phyloP scores from a whole-genome alignment of 2,888 invertebrate species.

The Campoplex capitator region DNA sequence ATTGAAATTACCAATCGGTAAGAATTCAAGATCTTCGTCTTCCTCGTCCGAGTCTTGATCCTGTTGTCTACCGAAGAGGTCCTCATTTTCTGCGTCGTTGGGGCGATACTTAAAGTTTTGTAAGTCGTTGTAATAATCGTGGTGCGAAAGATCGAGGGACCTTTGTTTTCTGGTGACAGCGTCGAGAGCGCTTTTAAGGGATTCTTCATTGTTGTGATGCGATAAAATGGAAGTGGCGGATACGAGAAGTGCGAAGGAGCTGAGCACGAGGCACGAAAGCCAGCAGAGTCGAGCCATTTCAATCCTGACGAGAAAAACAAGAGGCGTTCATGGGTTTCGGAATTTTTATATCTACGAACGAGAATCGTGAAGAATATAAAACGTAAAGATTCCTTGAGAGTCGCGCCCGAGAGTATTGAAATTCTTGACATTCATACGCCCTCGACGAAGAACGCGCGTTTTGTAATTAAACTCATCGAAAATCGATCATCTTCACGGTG shows the following conservation, averaged over 20 bases:
- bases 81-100: constrained; percentile 71
- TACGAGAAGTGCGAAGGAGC: constrained; percentile 36
- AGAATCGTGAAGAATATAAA: constrained; percentile 12
- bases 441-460: background rate
- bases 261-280: constrained; percentile 37
- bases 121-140: constrained; percentile 79
- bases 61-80: constrained; percentile 72
- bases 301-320: constrained; percentile 29
- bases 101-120: constrained; percentile 77
- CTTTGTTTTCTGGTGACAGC: constrained; percentile 85
- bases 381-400: background rate
- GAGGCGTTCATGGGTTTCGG: constrained; percentile 15
- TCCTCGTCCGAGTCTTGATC: constrained; percentile 70
- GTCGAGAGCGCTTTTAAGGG: constrained; percentile 84
- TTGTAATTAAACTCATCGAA: constrained; percentile 54
- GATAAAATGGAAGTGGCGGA: constrained; percentile 67
- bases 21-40: constrained; percentile 76
- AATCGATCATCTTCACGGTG: constrained; percentile 51
- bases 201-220: constrained; percentile 81
- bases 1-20: constrained; percentile 74
- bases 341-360: constrained; percentile 28
- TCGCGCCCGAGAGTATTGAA: constrained; percentile 32
- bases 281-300: constrained; percentile 56
- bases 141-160: constrained; percentile 76
- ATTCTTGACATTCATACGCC: constrained; percentile 6